Evolutionary conservation across 2,797 vertebrate species (phyloP), one percentile per base, ranked within the genome.

Genomic region (Enteromius radiatus): DNA sequence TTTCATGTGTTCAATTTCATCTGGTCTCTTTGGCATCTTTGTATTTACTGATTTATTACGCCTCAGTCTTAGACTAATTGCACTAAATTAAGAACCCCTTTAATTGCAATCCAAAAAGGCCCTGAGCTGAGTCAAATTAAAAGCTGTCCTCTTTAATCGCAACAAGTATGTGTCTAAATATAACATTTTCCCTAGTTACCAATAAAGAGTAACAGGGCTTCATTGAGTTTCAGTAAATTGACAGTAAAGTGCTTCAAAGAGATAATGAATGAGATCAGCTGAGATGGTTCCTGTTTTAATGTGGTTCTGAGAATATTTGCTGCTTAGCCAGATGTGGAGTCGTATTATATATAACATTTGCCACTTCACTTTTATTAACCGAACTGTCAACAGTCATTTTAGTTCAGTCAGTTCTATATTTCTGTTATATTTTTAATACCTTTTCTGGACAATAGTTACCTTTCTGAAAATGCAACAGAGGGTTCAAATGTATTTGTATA

Each of bases 191-290:
- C 59, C 52, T 38, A 68, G 73, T 83, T 38, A 45, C 76, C 73
- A 79, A 52, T 65, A n/a, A 52, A 71, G 33, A 86, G 41, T 73
- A 76, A 59, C 70, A 67, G 69, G 33, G 59, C 54, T 54, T 83
- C 28, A 59, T 36, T 78, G 56, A 64, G 69, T 75, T 81, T 75
- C 52, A 59, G 36, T 78, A 74, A 74, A 78, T 59, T 43, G 73
- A 8, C 68, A n/a, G n/a, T 76, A 14, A 74, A 84, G 78, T 74
- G 63, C 26, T 47, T 71, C 49, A 67, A 36, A 45, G 76, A 59
- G 52, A 79, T 86, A 80, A 81, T 86, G 75, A 86, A 73, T 54
- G 47, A 67, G 70, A 87, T 87, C 77, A 81, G 71, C n/a, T 67
- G 52, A 79, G 49, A 76, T 36, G 81, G 2, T 6, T 69, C 21